phyloP scores from a whole-genome alignment of 2,113 vertebrate genomes.

The Saccopteryx leptura region DNA sequence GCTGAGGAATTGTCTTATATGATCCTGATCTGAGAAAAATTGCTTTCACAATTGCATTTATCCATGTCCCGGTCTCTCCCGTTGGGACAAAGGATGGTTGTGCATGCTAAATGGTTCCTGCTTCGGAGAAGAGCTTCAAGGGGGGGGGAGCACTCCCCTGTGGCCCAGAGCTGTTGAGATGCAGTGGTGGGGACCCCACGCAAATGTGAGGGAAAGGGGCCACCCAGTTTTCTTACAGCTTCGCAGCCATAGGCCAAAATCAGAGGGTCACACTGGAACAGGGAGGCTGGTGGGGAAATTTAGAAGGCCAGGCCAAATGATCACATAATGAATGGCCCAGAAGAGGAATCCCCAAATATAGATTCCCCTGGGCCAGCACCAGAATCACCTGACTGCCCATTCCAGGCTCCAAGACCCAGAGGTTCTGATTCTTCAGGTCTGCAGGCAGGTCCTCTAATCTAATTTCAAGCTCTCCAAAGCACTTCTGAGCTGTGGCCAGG shows the following conservation, averaged over 20 bases:
- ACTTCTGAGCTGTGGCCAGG: not conserved
- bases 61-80: not conserved
- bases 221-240: not conserved
- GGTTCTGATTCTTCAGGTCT: not conserved
- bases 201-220: not conserved
- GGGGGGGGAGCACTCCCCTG: not conserved
- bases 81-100: not conserved
- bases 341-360: not conserved
- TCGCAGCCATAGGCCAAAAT: not conserved
- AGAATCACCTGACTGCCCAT: not conserved
- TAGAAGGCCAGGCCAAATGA: not conserved
- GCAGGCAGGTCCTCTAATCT: not conserved
- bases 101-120: not conserved
- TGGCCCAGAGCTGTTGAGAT: not conserved
- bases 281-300: not conserved
- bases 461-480: not conserved
- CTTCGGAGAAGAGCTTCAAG: not conserved
- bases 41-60: conserved; percentile 47
- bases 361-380: not conserved
- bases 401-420: not conserved
- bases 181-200: not conserved
- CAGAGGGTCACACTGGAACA: not conserved
- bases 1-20: conserved; percentile 26
- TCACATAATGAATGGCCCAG: not conserved
- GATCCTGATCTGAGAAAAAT: conserved; percentile 55